Evolutionary conservation across 2,113 vertebrate genomes (phyloP), one percentile per base, ranked within the genome.

Genomic region (Rhinichthys klamathensis): DNA sequence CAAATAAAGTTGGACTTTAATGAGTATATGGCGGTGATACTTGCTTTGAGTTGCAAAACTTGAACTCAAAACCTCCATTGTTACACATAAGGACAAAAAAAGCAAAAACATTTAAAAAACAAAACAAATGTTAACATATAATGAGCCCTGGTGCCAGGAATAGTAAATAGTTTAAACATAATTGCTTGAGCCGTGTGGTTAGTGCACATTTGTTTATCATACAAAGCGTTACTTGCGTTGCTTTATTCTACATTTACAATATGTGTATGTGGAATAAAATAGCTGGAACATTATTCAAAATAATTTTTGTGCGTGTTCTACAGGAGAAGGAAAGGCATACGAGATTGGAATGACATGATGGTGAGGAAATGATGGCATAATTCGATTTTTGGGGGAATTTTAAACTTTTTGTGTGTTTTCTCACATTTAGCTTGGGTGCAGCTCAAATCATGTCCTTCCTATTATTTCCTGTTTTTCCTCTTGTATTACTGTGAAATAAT

Each of bases 1-100:
- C 16, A 46, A 82, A 30, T 32, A 69, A 82, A 80, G 46, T 13
- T 67, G 63, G n/a, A 54, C 41, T 69, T 82, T 51, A 69, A 82
- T 82, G 44, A 69, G 44, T 82, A 21, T 30, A 54, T 69, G 80
- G 44, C 30, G 0, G 54, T 35, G 10, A 82, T 54, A 32, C 80
- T 32, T 63, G 41, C 38, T 67, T 65, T 18, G 35, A 80, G 58
- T 25, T 63, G 77, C 32, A 44, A 41, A 67, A 49, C 60, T 44
- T 65, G 38, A 44, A 21, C n/a, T 80, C 58, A 21, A 9, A 63
- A 63, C 10, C 38, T 41, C n/a, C 46, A 21, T 41, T 73, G 11
- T 73, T 63, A 44, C 5, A 7, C 41, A 73, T 13, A 44, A 60
- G 54, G 76, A 56, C 27, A 56, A 77, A 77, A 41, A 41, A 21